Evolutionary conservation across 2,888 invertebrate genomes (phyloP).

Genomic region (Formica aserva): DNA sequence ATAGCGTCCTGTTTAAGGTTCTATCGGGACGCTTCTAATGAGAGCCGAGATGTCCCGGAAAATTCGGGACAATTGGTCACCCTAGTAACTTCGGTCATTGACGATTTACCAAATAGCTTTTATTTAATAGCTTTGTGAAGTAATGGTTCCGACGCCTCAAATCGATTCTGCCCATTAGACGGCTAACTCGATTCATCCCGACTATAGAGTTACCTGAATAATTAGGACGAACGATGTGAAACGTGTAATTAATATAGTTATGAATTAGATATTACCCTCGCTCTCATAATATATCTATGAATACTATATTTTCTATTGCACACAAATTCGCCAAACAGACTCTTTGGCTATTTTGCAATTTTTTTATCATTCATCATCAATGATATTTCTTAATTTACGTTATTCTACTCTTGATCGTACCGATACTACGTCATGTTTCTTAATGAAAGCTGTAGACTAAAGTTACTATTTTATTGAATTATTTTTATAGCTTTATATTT

Average conservation of each 20-base stretch:
- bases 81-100: not conserved
- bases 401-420: not conserved
- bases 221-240: conserved; percentile 47
- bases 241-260: conserved; percentile 55
- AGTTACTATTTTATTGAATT: not conserved
- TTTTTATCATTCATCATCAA: not conserved
- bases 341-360: not conserved
- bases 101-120: no score
- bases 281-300: not conserved
- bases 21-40: not conserved
- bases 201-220: conserved; percentile 54
- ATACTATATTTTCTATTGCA: not conserved
- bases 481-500: not conserved
- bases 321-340: not conserved
- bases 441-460: not conserved
- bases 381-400: not conserved
- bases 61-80: not conserved
- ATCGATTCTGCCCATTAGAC: conserved; percentile 61
- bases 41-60: not conserved
- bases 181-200: conserved; percentile 54
- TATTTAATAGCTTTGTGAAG: conserved; percentile 35
- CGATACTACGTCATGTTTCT: not conserved
- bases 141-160: conserved; percentile 64
- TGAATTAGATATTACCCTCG: conserved; percentile 57
- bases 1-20: not conserved